These are phyloP conservation scores for Drosophila testacea DNA, from an alignment of 2,888 invertebrate species.

Conservation along the genomic window DNA sequence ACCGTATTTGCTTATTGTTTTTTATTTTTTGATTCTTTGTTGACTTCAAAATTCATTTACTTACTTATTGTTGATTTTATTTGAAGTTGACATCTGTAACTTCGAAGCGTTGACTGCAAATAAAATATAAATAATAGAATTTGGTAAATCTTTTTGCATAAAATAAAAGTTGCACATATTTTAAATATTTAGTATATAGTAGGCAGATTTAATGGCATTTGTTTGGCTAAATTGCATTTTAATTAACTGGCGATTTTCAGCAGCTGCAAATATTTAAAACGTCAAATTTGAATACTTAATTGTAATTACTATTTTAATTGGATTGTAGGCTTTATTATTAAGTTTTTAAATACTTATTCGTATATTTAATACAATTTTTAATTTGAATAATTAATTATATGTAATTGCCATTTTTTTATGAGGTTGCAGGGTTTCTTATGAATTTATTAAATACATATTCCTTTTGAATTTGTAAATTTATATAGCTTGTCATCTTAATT, in stretches of 20 bases:
- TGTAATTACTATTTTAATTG: background rate
- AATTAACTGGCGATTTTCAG: background rate
- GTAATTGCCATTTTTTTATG: background rate
- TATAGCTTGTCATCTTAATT: constrained; percentile 19
- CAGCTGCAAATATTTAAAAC: background rate
- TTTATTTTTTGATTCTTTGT: constrained; percentile 21
- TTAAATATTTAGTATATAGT: no score
- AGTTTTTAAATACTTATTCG: background rate
- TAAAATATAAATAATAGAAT: constrained; percentile 2
- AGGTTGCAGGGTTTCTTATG: background rate
- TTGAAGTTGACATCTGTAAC: constrained; percentile 46
- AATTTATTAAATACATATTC: background rate
- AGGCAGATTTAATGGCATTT: no score
- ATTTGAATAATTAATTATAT: background rate
- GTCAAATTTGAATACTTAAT: background rate
- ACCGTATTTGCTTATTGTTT: constrained; percentile 6
- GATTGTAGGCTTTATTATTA: background rate
- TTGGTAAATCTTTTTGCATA: background rate
- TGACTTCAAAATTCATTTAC: constrained; percentile 37
- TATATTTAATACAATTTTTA: background rate
- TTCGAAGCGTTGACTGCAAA: constrained; percentile 41
- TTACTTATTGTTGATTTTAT: constrained; percentile 56
- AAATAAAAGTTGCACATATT: background rate
- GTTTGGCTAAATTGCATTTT: background rate
- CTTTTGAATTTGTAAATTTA: background rate